phyloP scores from a whole-genome alignment of 2,888 invertebrate species.

The Idaea straminata region DNA sequence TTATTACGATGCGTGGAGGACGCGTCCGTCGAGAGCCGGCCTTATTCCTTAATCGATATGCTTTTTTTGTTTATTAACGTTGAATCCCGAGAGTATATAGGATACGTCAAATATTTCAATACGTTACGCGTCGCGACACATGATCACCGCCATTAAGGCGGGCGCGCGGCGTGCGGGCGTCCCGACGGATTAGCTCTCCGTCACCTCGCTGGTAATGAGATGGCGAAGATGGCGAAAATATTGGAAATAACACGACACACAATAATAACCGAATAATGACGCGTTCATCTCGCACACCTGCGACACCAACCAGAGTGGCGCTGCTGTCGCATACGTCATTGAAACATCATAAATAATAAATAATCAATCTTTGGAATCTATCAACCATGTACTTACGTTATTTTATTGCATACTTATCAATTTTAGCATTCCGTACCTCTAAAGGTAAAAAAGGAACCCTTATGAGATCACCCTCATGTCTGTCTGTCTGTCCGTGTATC shows the following conservation, averaged over 20 bases:
- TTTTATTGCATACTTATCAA: no score
- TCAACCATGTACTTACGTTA: no score
- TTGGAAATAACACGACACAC: conserved; percentile 65
- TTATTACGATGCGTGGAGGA: conserved; percentile 57
- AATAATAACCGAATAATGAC: conserved; percentile 66
- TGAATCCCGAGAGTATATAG: conserved; percentile 62
- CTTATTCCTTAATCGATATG: conserved; percentile 45
- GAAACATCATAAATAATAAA: not conserved
- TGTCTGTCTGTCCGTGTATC: no score
- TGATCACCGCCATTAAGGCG: conserved; percentile 75
- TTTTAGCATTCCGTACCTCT: no score
- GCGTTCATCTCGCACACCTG: conserved; percentile 51
- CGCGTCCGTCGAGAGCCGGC: conserved; percentile 38
- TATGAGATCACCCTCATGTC: no score
- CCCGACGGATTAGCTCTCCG: conserved; percentile 74
- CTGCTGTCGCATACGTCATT: conserved; percentile 37
- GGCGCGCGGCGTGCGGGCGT: conserved; percentile 39
- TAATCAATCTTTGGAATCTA: no score
- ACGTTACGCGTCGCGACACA: conserved; percentile 73
- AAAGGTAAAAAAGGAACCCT: no score
- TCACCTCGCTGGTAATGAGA: conserved; percentile 68
- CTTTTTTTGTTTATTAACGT: conserved; percentile 61
- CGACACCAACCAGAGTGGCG: conserved; percentile 55
- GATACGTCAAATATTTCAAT: conserved; percentile 74
- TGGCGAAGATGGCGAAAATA: conserved; percentile 74